Percentiles rank a stretch among this genome's conserved stretches.
Conservation (phyloP, 2,797 vertebrate species). For the Alcedo quadribrachys region DNA sequence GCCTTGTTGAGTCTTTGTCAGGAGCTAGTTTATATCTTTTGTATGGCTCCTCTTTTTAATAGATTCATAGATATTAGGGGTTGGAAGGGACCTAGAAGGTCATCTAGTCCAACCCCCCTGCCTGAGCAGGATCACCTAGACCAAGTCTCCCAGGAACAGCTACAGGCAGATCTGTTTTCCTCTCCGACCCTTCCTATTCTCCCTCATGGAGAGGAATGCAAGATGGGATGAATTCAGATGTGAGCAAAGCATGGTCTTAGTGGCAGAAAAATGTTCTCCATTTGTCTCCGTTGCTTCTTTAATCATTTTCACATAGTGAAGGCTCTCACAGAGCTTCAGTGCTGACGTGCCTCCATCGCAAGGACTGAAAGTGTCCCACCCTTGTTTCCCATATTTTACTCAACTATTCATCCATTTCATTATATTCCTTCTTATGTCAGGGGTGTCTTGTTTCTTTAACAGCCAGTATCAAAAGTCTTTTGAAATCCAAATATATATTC, state of each 20-base stretch:
- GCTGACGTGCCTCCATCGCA: rapidly evolving
- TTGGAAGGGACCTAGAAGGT: too few relatives aligned
- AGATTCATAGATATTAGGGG: too few relatives aligned
- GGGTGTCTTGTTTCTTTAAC: background rate
- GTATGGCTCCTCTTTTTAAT: background rate
- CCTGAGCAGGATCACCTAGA: too few relatives aligned
- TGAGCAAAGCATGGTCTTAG: background rate
- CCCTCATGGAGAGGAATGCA: background rate
- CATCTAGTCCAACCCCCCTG: too few relatives aligned
- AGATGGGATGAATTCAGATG: background rate
- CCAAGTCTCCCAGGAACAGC: too few relatives aligned
- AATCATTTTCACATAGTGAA: background rate
- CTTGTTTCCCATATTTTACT: background rate
- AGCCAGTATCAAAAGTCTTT: background rate
- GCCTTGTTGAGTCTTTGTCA: background rate
- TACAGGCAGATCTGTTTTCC: background rate
- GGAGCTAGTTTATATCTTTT: background rate
- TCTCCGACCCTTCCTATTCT: background rate
- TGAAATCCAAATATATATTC: background rate
- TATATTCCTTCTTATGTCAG: background rate
- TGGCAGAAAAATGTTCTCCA: background rate
- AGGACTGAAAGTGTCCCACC: background rate
- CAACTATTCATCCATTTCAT: background rate
- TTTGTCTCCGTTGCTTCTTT: background rate
- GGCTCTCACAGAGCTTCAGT: background rate